phyloP scores from a whole-genome alignment of 2,113 vertebrate genomes.

The Genyomyrus donnyi region DNA sequence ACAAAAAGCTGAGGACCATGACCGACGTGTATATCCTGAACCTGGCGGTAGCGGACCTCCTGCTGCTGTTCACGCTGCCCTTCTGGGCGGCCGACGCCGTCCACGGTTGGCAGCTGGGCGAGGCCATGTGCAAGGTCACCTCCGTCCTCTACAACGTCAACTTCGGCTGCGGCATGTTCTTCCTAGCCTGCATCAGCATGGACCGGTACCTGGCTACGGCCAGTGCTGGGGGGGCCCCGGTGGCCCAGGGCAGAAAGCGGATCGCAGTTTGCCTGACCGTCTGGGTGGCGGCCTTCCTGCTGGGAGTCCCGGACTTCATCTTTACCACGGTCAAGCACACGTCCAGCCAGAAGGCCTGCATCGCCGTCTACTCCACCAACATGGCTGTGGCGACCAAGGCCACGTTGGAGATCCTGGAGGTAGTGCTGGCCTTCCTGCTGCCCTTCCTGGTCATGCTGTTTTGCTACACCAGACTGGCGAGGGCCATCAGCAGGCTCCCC shows the following conservation, averaged over 20 bases:
- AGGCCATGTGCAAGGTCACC: slow-evolving; percentile 79
- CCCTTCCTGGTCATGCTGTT: slow-evolving; percentile 81
- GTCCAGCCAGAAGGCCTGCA: slow-evolving; percentile 53
- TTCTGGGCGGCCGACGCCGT: slow-evolving; percentile 82
- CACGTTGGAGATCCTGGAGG: slow-evolving; percentile 70
- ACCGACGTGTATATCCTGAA: slow-evolving; percentile 64
- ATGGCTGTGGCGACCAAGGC: slow-evolving; percentile 61
- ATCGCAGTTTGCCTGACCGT: slow-evolving; percentile 67
- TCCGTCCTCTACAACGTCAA: slow-evolving; percentile 88
- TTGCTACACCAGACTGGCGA: slow-evolving; percentile 76
- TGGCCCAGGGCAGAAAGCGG: slow-evolving; percentile 58
- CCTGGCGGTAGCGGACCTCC: slow-evolving; percentile 82
- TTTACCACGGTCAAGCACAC: slow-evolving; percentile 63
- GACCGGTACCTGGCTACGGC: slow-evolving; percentile 79
- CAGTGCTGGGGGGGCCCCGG: slow-evolving; percentile 18
- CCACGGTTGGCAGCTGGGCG: slow-evolving; percentile 85
- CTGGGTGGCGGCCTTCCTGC: slow-evolving; percentile 78
- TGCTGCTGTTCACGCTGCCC: slow-evolving; percentile 80
- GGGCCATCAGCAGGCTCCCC: slow-evolving; percentile 60
- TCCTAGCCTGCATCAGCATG: slow-evolving; percentile 87
- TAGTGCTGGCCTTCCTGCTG: slow-evolving; percentile 77
- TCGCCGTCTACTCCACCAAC: slow-evolving; percentile 60
- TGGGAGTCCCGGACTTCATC: slow-evolving; percentile 75
- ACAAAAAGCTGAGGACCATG: slow-evolving; percentile 45
- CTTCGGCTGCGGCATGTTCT: slow-evolving; percentile 90